These are phyloP conservation scores for Ophioninae sp. DNA, from an alignment of 2,888 invertebrate genomes.

Conservation along the genomic window DNA sequence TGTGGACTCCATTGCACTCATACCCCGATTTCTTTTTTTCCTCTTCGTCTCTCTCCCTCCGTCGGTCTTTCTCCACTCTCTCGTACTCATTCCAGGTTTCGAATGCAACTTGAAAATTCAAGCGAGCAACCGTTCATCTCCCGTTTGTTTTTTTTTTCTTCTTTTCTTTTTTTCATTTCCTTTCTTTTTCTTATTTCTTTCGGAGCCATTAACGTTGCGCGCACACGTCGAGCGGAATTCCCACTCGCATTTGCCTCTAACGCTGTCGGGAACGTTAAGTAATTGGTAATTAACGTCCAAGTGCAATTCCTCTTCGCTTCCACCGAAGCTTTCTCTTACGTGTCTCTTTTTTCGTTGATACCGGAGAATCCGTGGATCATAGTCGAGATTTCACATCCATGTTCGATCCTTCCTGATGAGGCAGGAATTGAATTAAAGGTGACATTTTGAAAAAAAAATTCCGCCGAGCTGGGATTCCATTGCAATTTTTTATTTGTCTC, in stretches of 20 bases:
- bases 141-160: constrained; percentile 15
- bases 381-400: too few relatives aligned
- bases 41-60: constrained; percentile 23
- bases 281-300: constrained; percentile 58
- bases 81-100: constrained; percentile 27
- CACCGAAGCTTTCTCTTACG: constrained; percentile 17
- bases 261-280: constrained; percentile 43
- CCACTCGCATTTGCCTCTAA: constrained; percentile 38
- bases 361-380: neutral
- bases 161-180: too few relatives aligned
- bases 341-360: constrained; percentile 31
- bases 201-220: constrained; percentile 37
- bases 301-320: constrained; percentile 33
- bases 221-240: constrained; percentile 45
- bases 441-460: too few relatives aligned
- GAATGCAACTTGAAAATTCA: constrained; percentile 54
- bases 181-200: constrained; percentile 18
- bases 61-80: constrained; percentile 30
- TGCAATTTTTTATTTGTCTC: too few relatives aligned
- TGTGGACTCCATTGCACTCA: constrained; percentile 34
- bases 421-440: too few relatives aligned
- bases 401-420: too few relatives aligned
- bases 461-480: too few relatives aligned
- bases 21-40: constrained; percentile 42
- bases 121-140: constrained; percentile 24